Evolutionary conservation across 2,113 vertebrate genomes (phyloP), one percentile per base, ranked within the genome.

Genomic region (Hypomesus transpacificus): DNA sequence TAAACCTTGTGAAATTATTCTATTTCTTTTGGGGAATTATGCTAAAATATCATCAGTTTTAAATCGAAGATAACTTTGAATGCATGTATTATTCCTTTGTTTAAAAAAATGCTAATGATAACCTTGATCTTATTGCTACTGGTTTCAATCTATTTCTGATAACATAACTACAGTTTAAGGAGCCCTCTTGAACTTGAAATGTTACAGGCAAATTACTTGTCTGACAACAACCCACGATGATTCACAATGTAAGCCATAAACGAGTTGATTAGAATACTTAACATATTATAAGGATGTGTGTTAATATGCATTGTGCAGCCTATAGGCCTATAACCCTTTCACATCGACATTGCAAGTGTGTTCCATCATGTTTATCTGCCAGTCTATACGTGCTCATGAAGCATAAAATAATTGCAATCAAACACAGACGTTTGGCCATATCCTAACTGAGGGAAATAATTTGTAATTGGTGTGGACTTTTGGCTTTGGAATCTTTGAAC

Each of bases 401-500:
- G 20, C 3, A 68, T 28, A 21, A 51, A 51, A 28, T 66, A 68
- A 53, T n/a, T 0, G 22, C n/a, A 14, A 6, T 53, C 16, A 63
- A 63, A 3, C 28, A 63, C 7, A 62, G 61, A 60, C 60, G 51
- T 68, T 52, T 62, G 61, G 20, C 51, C 20, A 51, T 61, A 70
- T 50, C 17, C 57, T 59, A 60, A 26, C 69, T 51, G 46, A 18
- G 2, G 9, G 21, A 53, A 54, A 56, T 31, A 26, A 39, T 58
- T 51, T 34, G 4, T 76, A 51, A 59, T 69, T 14, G 59, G 14
- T 56, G 61, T 56, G 62, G 71, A 75, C 31, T 65, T 69, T 71
- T 11, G 2, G 20, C 67, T 87, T 84, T 73, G 66, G n/a, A 39
- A 51, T 52, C 66, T 18, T 28, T 18, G 76, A 67, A 60, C 70